Evolutionary conservation across 2,797 vertebrate genomes (phyloP).

Genomic region (Sarcophilus harrisii): DNA sequence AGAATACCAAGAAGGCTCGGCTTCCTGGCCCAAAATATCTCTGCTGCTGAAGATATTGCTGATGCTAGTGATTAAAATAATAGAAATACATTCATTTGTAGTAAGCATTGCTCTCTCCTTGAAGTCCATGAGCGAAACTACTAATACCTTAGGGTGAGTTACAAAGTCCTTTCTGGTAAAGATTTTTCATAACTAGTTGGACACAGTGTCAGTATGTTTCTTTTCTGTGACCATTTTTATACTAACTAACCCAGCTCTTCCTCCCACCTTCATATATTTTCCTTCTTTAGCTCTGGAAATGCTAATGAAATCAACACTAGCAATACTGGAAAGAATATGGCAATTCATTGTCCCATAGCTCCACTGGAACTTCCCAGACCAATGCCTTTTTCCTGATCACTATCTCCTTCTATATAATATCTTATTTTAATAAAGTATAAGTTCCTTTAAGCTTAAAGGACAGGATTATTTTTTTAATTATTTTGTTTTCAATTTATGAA

Average conservation of each 20-base stretch:
- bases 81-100: neutral
- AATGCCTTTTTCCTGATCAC: neutral
- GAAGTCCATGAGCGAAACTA: neutral
- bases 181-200: neutral
- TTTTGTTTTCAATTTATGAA: neutral
- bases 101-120: neutral
- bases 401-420: neutral
- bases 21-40: neutral
- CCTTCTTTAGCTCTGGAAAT: neutral
- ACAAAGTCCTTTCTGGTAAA: neutral
- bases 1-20: neutral
- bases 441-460: neutral
- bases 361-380: neutral
- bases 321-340: neutral
- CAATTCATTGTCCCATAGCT: neutral
- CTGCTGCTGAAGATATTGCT: neutral
- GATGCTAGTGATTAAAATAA: conserved; percentile 2
- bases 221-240: neutral
- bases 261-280: neutral
- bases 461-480: neutral
- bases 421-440: neutral
- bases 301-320: neutral
- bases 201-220: neutral
- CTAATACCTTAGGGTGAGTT: neutral
- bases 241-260: neutral